Conservation (phyloP, 2,113 vertebrate genomes). For the Pyxicephalus adspersus region DNA sequence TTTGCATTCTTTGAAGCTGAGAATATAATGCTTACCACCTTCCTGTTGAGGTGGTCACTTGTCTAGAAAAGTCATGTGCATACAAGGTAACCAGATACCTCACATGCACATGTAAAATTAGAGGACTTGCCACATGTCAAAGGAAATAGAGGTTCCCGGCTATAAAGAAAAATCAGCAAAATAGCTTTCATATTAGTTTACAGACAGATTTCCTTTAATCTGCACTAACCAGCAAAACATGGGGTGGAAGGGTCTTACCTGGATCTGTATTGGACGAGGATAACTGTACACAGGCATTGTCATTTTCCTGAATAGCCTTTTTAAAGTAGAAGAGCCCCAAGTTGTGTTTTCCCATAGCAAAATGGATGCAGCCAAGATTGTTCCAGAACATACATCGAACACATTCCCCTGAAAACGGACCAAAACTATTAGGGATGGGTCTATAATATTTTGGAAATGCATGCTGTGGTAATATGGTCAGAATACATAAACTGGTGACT, state of each 20-base stretch:
- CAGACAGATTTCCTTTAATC: no score
- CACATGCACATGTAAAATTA: no score
- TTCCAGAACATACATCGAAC: constrained; percentile 99
- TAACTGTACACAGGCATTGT: constrained; percentile 89
- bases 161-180: not conserved
- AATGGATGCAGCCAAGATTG: constrained; percentile 98
- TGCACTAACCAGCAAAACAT: not conserved
- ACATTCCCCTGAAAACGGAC: constrained; percentile 86
- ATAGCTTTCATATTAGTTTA: no score
- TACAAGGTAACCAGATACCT: not conserved
- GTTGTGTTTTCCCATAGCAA: constrained; percentile 98
- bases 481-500: no score
- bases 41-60: no score
- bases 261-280: constrained; percentile 79
- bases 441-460: no score
- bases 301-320: constrained; percentile 97
- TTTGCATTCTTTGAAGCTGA: no score
- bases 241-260: constrained; percentile 66
- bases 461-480: no score
- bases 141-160: no score
- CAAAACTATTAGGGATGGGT: not conserved
- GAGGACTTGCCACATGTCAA: no score
- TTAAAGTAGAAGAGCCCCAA: constrained; percentile 98
- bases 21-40: no score
- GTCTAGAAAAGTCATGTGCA: no score